Conservation (phyloP, 2,888 invertebrate species). For the Lithophane ornitopus region DNA sequence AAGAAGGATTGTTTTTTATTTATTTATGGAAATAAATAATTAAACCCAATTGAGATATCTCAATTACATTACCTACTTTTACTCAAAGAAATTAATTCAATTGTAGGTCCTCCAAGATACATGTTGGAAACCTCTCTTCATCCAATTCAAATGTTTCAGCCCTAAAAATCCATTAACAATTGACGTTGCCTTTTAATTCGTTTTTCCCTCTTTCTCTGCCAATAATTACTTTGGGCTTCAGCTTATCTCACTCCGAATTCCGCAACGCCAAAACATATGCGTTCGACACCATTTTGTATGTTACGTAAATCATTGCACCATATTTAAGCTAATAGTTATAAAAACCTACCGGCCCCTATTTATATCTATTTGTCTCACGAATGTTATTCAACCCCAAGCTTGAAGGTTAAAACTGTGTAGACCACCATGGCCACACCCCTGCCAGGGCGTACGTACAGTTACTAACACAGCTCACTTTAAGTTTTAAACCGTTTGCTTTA, state of each 20-base stretch:
- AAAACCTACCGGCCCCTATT: conserved; percentile 8
- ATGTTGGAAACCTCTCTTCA: not conserved
- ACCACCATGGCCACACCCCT: conserved; percentile 31
- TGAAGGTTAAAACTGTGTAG: conserved; percentile 25
- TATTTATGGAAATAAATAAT: not conserved
- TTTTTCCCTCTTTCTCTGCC: not conserved
- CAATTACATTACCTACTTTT: too few species aligned
- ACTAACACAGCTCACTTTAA: not conserved
- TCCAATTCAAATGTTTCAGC: not conserved
- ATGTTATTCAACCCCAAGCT: conserved; percentile 39
- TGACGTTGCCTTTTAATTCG: not conserved
- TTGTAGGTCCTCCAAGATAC: not conserved
- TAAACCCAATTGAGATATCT: not conserved
- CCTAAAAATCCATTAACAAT: not conserved
- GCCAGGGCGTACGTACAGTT: not conserved
- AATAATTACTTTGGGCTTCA: not conserved
- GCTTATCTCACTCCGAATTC: not conserved
- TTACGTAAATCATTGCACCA: conserved; percentile 20
- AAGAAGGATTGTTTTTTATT: not conserved
- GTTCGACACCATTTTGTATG: not conserved
- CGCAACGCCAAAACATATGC: not conserved
- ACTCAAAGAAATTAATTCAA: not conserved
- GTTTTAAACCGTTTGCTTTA: not conserved
- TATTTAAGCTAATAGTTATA: not conserved
- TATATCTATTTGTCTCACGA: conserved; percentile 28